Evolutionary conservation across 2,888 invertebrate genomes (phyloP).

Genomic region (Hypselothyrea guttata): DNA sequence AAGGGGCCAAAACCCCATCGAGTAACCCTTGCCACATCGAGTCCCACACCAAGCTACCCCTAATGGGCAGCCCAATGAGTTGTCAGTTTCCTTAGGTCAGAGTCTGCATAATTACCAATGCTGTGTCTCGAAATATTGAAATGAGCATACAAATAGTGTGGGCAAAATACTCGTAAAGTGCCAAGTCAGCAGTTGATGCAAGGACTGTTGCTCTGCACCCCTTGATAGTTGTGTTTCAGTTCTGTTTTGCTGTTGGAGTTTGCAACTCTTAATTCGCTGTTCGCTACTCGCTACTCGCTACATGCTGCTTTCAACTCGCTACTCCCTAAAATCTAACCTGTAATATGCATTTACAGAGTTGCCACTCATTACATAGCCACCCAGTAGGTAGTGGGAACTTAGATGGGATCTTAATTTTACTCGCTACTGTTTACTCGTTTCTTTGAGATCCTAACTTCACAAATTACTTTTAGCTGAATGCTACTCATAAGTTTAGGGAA

Average conservation of each 20-base stretch:
- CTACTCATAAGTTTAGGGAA: no score
- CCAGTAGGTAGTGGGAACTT: no score
- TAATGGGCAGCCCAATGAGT: constrained; percentile 61
- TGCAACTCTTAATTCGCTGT: no score
- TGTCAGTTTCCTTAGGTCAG: constrained; percentile 44
- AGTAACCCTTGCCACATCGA: not conserved
- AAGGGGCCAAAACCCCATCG: constrained; percentile 34
- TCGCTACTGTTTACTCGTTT: not conserved
- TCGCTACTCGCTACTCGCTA: not conserved
- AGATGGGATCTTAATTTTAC: not conserved
- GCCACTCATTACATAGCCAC: no score
- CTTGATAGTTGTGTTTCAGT: no score
- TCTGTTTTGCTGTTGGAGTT: no score
- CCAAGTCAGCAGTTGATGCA: constrained; percentile 50
- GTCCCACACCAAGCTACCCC: no score
- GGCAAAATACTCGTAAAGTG: constrained; percentile 28
- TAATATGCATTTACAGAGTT: no score
- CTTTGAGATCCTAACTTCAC: not conserved
- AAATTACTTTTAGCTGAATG: not conserved
- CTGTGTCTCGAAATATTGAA: constrained; percentile 44
- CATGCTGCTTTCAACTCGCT: not conserved
- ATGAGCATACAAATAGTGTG: constrained; percentile 30
- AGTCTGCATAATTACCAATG: constrained; percentile 41
- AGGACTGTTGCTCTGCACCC: not conserved
- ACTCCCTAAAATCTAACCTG: not conserved